phyloP scores from a whole-genome alignment of 2,113 vertebrate species.

The Artemisiospiza belli region DNA sequence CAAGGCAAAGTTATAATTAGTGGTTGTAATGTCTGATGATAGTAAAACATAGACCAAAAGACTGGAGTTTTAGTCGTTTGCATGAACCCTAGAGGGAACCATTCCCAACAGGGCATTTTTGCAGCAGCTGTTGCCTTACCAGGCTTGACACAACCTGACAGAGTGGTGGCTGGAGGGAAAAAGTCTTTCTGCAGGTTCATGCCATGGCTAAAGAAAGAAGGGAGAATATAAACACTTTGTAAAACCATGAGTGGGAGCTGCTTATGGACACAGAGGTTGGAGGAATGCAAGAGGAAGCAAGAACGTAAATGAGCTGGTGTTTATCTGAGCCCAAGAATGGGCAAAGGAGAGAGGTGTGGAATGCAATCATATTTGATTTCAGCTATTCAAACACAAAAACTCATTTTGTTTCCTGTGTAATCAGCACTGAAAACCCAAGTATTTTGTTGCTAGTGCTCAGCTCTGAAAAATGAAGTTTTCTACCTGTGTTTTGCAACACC shows the following conservation, averaged over 20 bases:
- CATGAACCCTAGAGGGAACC: not conserved
- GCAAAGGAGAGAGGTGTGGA: not conserved
- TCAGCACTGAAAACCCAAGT: not conserved
- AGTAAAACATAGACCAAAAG: not conserved
- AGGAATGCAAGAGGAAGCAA: not conserved
- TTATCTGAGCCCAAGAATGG: not conserved
- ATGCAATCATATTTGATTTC: not conserved
- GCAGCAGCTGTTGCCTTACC: not conserved
- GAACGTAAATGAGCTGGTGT: not conserved
- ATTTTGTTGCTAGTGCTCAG: not conserved
- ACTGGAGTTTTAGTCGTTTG: not conserved
- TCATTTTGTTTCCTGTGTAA: not conserved
- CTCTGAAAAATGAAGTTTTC: not conserved
- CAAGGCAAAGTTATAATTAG: constrained; percentile 1
- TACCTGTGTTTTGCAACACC: not conserved
- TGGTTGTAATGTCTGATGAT: not conserved
- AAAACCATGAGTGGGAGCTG: not conserved
- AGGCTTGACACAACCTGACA: not conserved
- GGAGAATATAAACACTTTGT: not conserved
- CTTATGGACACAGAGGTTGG: not conserved
- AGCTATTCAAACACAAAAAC: not conserved
- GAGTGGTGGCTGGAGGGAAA: accelerated
- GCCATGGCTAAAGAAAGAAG: not conserved
- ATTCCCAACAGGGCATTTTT: not conserved
- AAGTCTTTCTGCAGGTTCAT: not conserved